Base-by-base conservation (phyloP, 2,797 vertebrate species). In the Acipenser oxyrinchus region DNA sequence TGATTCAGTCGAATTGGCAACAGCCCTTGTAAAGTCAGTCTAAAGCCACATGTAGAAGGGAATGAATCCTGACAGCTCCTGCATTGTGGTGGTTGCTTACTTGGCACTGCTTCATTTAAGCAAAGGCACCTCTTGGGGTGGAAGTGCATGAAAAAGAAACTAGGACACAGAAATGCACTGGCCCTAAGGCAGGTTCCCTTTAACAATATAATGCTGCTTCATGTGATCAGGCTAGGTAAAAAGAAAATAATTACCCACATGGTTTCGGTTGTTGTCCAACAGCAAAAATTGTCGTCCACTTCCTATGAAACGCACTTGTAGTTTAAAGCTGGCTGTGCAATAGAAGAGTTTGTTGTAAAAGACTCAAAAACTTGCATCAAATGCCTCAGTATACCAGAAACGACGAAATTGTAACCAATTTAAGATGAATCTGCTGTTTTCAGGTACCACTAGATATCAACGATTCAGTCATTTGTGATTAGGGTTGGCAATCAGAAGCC, bases 141-240 rank as follows among this genome's bases (percentile, higher is more conserved):
- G 10, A 69, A 72, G 72, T 64, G 62, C 66, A 71, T 70, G 68
- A 72, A 69, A 72, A 57, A 23, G 74, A 76, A 79, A 79, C 64
- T 59, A 71, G 79, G 78, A 74, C 71, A 76, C n/a, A 62, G 67
- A 65, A 68, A 70, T 68, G 64, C 69, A 57, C 70, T 58, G 60
- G 12, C 51, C 74, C 67, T 68, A 77, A 66, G 73, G 65, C 71
- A 70, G 72, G 68, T 69, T 64, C 78, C 77, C 76, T 73, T 10
- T 13, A 62, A 52, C 18, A 60, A 13, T 11, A 9, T 48, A 13
- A 9, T 10, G 13, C 65, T 66, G 65, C 70, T 58, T 51, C 68
- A 58, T 51, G 10, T 10, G 13, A 2, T 71, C 70, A 75, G 67
- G 70, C 67, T 8, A 66, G 63, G 51, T 15, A 50, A 53, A 67